Evolutionary conservation across 2,797 vertebrate species (phyloP), one percentile per base, ranked within the genome.

Genomic region (Cirrhinus mrigala): DNA sequence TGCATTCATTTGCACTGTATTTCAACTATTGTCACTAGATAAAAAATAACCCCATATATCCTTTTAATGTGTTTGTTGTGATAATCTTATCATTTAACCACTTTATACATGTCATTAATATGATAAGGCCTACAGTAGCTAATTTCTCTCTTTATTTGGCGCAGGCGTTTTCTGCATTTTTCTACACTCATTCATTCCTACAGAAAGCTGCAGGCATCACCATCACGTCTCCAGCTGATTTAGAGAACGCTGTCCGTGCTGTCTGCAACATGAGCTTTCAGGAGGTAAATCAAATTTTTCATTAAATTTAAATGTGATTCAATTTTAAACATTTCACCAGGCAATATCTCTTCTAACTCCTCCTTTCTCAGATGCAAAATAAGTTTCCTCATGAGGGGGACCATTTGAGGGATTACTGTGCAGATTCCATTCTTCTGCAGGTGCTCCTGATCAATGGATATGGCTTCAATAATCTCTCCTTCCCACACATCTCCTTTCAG

Each of bases 91-190:
- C 44, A 46, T 11, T 9, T 10, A 46, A 46, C 44, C 44, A 46
- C 44, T 46, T 46, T 46, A 9, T 46, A 44, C 40, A 46, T 46
- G 44, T 46, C 44, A 46, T 9, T 46, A 66, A 33, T 66, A 15
- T 33, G 62, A 33, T 66, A 4, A 33, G 62, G 62, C 27, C 62
- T 66, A 66, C 27, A 18, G 27, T 18, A 66, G 27, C 62, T 66
- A 33, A 66, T 66, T 66, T 29, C 54, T 60, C 56, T 82, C 6
- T 48, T 46, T 69, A 7, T 85, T 44, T 77, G 3, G 44, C 48
- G 60, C 90, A 97, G 96, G 96, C 95, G 24, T 97, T 97, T 90
- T 96, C 96, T 73, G 96, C 95, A 3, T 96, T 96, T 87, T 97
- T 92, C 91, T 96, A 96, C 90, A 95, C 92, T 0, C 77, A 96